phyloP scores from a whole-genome alignment of 1,140 invertebrate genomes.

The Micrasema minimum region DNA sequence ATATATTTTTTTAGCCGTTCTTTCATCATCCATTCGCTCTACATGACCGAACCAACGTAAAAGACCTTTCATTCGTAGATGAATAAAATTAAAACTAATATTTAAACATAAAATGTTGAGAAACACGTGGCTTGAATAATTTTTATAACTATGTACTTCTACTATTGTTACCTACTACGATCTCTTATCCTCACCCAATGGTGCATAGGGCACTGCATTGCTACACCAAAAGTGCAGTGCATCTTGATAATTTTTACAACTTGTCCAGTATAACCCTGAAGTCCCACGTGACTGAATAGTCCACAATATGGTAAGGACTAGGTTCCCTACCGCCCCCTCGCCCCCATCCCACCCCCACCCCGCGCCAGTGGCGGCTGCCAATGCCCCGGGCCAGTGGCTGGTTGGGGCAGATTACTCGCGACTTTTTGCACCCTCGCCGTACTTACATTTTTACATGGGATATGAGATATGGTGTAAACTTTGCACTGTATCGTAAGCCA shows the following conservation, averaged over 20 bases:
- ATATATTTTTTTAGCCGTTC: no score
- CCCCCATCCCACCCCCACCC: neutral
- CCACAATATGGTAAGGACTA: neutral
- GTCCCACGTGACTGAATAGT: no score
- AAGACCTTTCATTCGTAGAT: no score
- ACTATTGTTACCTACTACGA: no score
- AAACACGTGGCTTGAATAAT: neutral
- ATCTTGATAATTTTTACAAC: no score
- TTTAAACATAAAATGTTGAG: neutral
- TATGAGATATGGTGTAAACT: neutral
- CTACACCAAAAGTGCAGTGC: neutral
- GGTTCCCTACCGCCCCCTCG: neutral
- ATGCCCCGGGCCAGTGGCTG: constrained; percentile 6
- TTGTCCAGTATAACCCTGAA: no score
- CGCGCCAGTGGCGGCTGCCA: constrained; percentile 5
- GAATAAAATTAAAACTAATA: neutral
- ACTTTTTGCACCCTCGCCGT: neutral
- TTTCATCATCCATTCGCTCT: no score
- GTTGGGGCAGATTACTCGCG: neutral
- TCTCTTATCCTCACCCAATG: neutral
- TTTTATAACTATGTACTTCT: no score
- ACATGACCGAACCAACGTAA: no score
- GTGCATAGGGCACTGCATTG: neutral
- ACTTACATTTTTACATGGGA: neutral
- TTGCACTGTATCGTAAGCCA: neutral